These are phyloP conservation scores for Galemys pyrenaicus DNA, from an alignment of 2,113 vertebrate species.

Conservation along the genomic window DNA sequence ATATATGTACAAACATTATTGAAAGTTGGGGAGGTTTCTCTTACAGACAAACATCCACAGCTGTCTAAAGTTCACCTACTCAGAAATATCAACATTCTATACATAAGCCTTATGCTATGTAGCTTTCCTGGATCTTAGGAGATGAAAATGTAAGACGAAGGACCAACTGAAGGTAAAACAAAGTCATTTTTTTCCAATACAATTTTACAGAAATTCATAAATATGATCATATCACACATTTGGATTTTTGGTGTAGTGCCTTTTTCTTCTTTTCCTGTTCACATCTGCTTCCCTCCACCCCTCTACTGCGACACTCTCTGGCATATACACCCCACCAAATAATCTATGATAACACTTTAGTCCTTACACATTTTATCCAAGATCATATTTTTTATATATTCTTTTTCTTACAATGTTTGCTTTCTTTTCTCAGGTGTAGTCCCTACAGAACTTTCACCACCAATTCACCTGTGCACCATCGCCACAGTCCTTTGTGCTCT, in stretches of 20 bases:
- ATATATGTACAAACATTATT: slow-evolving; percentile 6
- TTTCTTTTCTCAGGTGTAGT: no score
- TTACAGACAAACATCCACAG: background rate
- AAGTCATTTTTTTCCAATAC: slow-evolving; percentile 32
- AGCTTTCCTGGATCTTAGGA: background rate
- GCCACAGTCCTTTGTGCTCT: no score
- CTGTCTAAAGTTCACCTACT: slow-evolving; percentile 26
- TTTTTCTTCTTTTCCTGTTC: slow-evolving; percentile 51
- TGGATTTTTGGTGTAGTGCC: slow-evolving; percentile 9
- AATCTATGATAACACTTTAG: slow-evolving; percentile 32
- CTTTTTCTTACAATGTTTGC: no score
- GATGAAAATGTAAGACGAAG: background rate
- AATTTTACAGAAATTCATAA: slow-evolving; percentile 43
- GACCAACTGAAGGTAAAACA: background rate
- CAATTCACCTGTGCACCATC: no score
- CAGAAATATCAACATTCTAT: background rate
- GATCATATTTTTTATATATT: slow-evolving; percentile 4
- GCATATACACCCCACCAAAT: background rate
- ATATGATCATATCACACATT: slow-evolving; percentile 42
- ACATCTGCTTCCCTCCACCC: background rate
- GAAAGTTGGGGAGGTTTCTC: background rate
- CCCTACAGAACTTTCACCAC: no score
- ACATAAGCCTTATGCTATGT: background rate
- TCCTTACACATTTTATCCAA: slow-evolving; percentile 38
- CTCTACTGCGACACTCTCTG: background rate